Percentiles rank a stretch among this genome's conserved stretches.
Evolutionary conservation across 2,797 vertebrate species (phyloP).

Genomic region (Cichlasoma orientale): DNA sequence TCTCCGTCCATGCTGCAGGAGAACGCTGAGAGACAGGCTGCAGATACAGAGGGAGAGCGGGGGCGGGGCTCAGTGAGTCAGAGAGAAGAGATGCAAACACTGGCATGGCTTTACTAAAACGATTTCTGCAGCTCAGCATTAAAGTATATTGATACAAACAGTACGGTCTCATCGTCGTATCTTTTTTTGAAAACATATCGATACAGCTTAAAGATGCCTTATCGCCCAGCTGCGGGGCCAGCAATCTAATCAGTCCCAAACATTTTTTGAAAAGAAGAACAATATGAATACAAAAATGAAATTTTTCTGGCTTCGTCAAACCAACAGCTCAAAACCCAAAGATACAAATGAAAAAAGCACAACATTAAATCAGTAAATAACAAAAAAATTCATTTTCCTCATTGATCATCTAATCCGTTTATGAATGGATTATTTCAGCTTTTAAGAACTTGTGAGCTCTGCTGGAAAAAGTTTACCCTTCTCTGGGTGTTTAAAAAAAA

Average conservation of each 20-base stretch:
- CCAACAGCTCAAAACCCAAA: not conserved
- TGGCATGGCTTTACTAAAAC: not conserved
- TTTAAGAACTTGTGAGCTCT: not conserved
- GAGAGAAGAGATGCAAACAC: not conserved
- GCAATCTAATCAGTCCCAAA: not conserved
- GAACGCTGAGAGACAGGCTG: not conserved
- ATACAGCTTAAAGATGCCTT: not conserved
- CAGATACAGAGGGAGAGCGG: not conserved
- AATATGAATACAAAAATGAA: not conserved
- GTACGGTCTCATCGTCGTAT: not conserved
- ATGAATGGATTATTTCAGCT: not conserved
- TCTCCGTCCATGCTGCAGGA: not conserved
- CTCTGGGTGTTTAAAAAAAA: conserved; percentile 9
- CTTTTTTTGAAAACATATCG: not conserved
- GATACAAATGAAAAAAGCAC: not conserved
- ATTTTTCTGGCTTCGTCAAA: not conserved
- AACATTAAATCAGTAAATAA: not conserved
- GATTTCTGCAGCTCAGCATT: not conserved
- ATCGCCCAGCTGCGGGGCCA: not conserved
- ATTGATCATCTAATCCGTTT: not conserved
- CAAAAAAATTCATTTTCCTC: not conserved
- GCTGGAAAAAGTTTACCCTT: conserved; percentile 8
- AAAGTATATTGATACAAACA: not conserved
- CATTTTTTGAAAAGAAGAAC: not conserved
- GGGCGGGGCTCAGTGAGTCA: not conserved